Evolutionary conservation across 2,113 vertebrate genomes (phyloP).

Genomic region (Gallinago paraguaiae): DNA sequence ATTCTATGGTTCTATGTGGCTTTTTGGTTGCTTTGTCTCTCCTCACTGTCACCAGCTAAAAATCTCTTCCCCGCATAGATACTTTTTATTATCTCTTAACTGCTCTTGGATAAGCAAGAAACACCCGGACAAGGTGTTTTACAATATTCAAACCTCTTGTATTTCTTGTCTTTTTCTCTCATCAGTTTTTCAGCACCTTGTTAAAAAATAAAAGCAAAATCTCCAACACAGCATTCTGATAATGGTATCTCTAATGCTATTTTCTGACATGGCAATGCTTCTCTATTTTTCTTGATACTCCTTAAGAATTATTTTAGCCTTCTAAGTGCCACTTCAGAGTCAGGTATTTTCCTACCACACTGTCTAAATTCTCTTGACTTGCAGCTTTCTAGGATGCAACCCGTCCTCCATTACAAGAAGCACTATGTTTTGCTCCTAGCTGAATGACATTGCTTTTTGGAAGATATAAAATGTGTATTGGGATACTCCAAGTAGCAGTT

Average conservation of each 20-base stretch:
- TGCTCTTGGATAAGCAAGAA: not conserved
- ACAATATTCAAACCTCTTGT: not conserved
- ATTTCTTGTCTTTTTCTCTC: not conserved
- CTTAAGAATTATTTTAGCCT: not conserved
- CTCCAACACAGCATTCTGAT: not conserved
- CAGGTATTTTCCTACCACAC: not conserved
- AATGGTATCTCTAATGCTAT: not conserved
- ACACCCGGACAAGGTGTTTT: not conserved
- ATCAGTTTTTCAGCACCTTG: not conserved
- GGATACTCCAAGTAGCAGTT: not conserved
- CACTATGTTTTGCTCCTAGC: not conserved
- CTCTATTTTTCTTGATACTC: not conserved
- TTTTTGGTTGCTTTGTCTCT: not conserved
- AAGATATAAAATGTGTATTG: conserved; percentile 4
- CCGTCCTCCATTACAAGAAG: not conserved
- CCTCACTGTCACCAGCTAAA: not conserved
- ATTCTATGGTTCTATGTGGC: not conserved
- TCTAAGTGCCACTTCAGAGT: not conserved
- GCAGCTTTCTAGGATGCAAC: not conserved
- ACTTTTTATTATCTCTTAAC: not conserved
- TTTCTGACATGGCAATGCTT: not conserved
- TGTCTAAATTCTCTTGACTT: not conserved
- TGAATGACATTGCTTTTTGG: not conserved
- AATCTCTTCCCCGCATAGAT: not conserved
- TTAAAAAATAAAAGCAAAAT: not conserved